Evolutionary conservation across 2,888 invertebrate genomes (phyloP), one percentile per base, ranked within the genome.

Genomic region (Belgica antarctica): DNA sequence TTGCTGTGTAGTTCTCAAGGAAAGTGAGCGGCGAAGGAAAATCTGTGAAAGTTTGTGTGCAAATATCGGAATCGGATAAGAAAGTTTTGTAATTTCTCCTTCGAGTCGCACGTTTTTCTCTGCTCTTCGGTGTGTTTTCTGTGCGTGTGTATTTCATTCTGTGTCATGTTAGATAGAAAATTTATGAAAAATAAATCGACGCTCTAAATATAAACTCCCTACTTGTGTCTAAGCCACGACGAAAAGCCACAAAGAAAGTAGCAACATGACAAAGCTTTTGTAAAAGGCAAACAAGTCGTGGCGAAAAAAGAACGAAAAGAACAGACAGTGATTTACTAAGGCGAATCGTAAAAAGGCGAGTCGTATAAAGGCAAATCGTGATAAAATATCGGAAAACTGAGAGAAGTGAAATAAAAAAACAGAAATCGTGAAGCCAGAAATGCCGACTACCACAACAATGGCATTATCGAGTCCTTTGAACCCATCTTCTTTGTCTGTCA

Each of bases 361-460:
- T n/a, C n/a, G n/a, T n/a, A n/a, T n/a, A n/a, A n/a, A 31, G 7
- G 12, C 34, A 31, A 31, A 31, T 31, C 34, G 34, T 31, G 34
- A 31, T 31, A 31, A 52, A 7, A 19, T 52, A 52, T 25, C 59
- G 22, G 59, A 15, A 52, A 59, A 15, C n/a, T n/a, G n/a, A n/a
- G n/a, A n/a, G n/a, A n/a, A n/a, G n/a, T n/a, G n/a, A 46, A 46
- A 46, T 15, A 12, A 7, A 15, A 12, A 7, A 3, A 46, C 4
- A 46, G 4, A 46, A 12, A 46, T 7, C 59, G 59, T 25, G 59
- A 22, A 24, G 22, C 7, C 27, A 19, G 27, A 59, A 57, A 68
- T 68, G 68, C 68, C 68, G 65, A 66, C 65, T 4, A 52, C 52
- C 27, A 68, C 68, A 57, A 68, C 57, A 22, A 57, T 68, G 57